These are phyloP conservation scores for Parascotia fuliginaria DNA, from an alignment of 2,888 invertebrate genomes.

Conservation along the genomic window DNA sequence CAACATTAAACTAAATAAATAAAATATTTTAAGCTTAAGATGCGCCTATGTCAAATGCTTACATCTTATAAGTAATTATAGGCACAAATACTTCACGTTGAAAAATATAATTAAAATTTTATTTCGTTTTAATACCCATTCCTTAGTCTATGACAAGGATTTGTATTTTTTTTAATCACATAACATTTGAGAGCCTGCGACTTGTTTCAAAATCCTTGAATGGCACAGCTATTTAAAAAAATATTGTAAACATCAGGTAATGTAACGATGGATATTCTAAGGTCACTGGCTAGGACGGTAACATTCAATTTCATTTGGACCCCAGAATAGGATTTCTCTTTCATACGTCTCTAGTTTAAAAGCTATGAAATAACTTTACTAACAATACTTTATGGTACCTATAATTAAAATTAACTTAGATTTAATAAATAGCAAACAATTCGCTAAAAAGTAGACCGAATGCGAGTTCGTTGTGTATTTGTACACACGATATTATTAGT, in stretches of 20 bases:
- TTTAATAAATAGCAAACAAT: slow-evolving; percentile 48
- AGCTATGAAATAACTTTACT: slow-evolving; percentile 64
- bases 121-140: not conserved
- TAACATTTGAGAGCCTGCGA: slow-evolving; percentile 49
- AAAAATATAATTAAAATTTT: no score
- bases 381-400: slow-evolving; percentile 80
- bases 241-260: slow-evolving; percentile 23
- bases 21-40: no score
- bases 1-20: no score
- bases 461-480: slow-evolving; percentile 57
- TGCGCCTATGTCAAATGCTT: slow-evolving; percentile 14
- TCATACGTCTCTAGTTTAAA: slow-evolving; percentile 65
- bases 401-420: slow-evolving; percentile 53
- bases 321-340: slow-evolving; percentile 53
- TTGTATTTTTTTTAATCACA: slow-evolving; percentile 30
- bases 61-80: slow-evolving; percentile 14
- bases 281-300: slow-evolving; percentile 78
- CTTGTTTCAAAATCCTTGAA: slow-evolving; percentile 43
- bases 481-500: slow-evolving; percentile 53
- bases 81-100: no score
- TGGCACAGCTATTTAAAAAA: slow-evolving; percentile 43
- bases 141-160: slow-evolving; percentile 51
- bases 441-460: slow-evolving; percentile 63
- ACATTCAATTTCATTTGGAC: slow-evolving; percentile 61
- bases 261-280: slow-evolving; percentile 43